Evolutionary conservation across 64 coral and sea anemone species (phyloP), one percentile per base, ranked within the genome.

Genomic region (Exaiptasia diaphana): DNA sequence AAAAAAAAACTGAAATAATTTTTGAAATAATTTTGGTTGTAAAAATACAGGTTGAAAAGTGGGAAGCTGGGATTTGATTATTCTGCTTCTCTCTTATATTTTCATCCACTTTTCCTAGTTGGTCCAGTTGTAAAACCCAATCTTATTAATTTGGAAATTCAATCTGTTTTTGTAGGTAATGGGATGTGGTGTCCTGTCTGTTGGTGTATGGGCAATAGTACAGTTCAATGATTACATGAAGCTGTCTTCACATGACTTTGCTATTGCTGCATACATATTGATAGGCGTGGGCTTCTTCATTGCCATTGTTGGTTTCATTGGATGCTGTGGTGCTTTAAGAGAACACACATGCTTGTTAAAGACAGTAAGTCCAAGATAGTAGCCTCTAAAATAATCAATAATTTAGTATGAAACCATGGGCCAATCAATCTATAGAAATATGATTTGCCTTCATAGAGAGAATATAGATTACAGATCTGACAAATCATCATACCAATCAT

Each of bases 241-340:
- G 43, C 59, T 99, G 17, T 92, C 95, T 25, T 75, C 64, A 25
- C 80, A 92, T 74, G 69, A 97, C 33, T 99, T 84, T 42, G 69
- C 80, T 61, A 77, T 73, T 35, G 95, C 90, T 34, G 85, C 90
- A 25, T 93, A 93, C 68, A 71, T 99, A 12, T 35, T 99, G 37
- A 99, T 99, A 43, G 79, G 85, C 42, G 75, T 82, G 75, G 95
- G 95, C n/a, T 59, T 77, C 25, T 38, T 93, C 21, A 88, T 99
- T 50, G 58, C 60, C 32, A 53, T 92, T 11, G 72, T 99, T 89
- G 95, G 89, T 10, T 92, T 99, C 24, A 77, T 92, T 85, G 95
- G 95, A 42, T 99, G 95, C 17, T 93, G 90, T 93, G 95, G 95
- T 75, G 95, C 90, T 55, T 57, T 89, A 34, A 99, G 62, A 61